Base-by-base conservation (phyloP, 2,888 invertebrate genomes). In the Pherbina coryleti region DNA sequence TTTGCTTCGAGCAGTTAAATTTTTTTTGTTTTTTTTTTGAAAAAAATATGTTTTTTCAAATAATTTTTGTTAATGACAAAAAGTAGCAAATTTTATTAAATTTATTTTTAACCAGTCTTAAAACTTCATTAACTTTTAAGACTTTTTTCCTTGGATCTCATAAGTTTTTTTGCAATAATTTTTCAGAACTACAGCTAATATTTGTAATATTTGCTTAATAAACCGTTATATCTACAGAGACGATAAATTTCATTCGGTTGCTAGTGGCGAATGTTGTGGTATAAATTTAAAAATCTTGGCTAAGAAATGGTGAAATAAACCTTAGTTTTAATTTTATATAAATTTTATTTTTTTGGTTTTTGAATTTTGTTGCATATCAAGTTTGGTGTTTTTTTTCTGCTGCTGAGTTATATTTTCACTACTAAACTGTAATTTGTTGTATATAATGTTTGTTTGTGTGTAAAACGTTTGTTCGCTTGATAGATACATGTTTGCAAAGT, bases 241-340 rank as follows among this genome's bases (percentile, higher is more conserved):
- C 1, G 1, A 7, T 37, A 14, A 44, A 2, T 44, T 14, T 4
- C 44, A 44, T 44, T 44, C 44, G 44, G 11, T 44, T 44, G 44
- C 44, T 44, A 3, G 11, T 44, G 44, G 44, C 44, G 3, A 44
- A 11, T 11, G 44, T 11, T 11, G 14, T 60, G 49, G 69, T 69
- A 69, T 69, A 69, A 69, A 69, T 69, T 69, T 69, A 69, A 69
- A 69, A 69, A 69, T 69, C 19, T 51, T 64, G n/a, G 3, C 34
- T 34, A 64, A 25, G 8, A 34, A 64, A n/a, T 2, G 28, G 3
- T 28, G 34, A n/a, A 64, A n/a, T 34, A n/a, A n/a, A 14, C 28
- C 11, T 14, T 69, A n/a, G 22, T 69, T 51, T 17, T 44, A 22
- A 11, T 49, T 22, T 19, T 37, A n/a, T n/a, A n/a, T n/a, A n/a